phyloP scores from a whole-genome alignment of 2,113 vertebrate species.

The Castor canadensis region DNA sequence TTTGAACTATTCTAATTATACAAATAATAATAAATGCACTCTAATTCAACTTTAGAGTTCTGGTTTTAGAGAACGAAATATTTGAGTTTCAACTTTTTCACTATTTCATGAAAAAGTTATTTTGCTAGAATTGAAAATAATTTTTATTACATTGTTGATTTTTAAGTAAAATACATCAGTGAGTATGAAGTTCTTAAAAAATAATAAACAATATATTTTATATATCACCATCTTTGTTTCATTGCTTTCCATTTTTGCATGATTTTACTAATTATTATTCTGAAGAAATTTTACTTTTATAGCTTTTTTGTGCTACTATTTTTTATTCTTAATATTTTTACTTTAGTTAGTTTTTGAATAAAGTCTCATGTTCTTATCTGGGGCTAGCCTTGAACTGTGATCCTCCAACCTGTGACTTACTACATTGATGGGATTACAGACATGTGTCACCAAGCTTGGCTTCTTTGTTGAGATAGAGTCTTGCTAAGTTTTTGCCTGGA shows the following conservation, averaged over 20 bases:
- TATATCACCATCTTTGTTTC: not conserved
- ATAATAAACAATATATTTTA: not conserved
- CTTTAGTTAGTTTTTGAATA: no score
- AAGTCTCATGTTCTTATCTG: no score
- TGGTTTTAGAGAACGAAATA: not conserved
- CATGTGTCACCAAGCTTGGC: no score
- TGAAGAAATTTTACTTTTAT: not conserved
- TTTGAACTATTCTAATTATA: not conserved
- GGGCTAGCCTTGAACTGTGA: no score
- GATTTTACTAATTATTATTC: not conserved
- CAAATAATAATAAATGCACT: not conserved
- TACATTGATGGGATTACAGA: no score
- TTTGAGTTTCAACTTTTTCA: not conserved
- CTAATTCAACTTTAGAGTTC: not conserved
- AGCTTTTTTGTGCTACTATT: no score
- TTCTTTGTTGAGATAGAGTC: no score
- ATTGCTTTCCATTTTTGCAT: not conserved
- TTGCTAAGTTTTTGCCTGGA: no score
- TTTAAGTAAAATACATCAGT: not conserved
- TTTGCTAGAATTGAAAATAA: not conserved
- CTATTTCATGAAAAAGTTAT: not conserved
- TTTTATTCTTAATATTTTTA: no score
- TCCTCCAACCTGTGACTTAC: no score
- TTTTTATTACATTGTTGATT: not conserved
- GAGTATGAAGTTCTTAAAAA: not conserved